Percentiles rank a stretch among this genome's conserved stretches.
phyloP scores from a whole-genome alignment of 2,797 vertebrate species.

The Pseudocheirus occidentalis region DNA sequence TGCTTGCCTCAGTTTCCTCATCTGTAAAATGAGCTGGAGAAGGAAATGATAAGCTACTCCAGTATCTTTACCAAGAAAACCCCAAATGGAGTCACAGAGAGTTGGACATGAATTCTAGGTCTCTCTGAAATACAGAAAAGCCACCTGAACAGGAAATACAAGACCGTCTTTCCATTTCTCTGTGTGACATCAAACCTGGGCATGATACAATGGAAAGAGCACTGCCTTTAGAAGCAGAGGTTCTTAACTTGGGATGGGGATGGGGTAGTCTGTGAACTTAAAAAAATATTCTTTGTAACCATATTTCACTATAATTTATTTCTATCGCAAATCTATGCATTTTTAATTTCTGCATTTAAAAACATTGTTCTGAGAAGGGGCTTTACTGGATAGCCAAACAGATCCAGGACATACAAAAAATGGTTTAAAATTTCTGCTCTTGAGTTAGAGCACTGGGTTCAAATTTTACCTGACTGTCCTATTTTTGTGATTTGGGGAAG shows the following conservation, averaged over 20 bases:
- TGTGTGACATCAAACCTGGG: neutral
- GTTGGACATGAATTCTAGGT: neutral
- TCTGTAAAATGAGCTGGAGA: neutral
- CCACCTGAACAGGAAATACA: conserved; percentile 28
- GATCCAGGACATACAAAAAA: neutral
- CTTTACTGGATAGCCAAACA: neutral
- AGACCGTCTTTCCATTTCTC: neutral
- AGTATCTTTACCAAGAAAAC: neutral
- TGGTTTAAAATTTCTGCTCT: neutral
- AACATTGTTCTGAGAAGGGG: neutral
- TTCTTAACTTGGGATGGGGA: neutral
- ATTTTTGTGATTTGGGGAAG: neutral
- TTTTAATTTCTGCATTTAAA: neutral
- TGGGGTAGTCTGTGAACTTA: neutral
- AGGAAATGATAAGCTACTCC: neutral
- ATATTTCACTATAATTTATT: neutral
- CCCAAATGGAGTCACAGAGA: neutral
- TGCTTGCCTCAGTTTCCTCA: neutral
- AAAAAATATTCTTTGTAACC: neutral
- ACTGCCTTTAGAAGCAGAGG: neutral
- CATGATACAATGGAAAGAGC: neutral
- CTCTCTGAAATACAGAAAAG: conserved; percentile 2
- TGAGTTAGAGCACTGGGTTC: neutral
- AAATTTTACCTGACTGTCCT: neutral
- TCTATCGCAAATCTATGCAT: neutral